Base-by-base conservation (phyloP, 2,113 vertebrate genomes). In the Carassius gibelio region DNA sequence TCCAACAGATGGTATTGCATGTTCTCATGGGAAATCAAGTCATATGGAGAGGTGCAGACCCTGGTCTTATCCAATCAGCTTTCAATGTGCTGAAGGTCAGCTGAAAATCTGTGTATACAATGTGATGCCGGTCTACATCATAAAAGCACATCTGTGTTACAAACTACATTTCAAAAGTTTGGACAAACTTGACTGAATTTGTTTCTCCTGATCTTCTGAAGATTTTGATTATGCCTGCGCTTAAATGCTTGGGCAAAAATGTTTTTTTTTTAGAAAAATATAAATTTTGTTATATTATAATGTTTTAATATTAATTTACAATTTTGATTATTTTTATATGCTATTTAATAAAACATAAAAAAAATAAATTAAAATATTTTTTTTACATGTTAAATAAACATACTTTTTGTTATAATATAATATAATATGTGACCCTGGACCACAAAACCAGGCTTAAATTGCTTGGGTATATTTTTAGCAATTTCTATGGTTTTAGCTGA, bases 11-110 rank as follows among this genome's bases (percentile, higher is more conserved):
- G 88, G 96, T 96, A 36, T 99, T 98, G 98, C 98, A 99, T 0
- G 97, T 99, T 78, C 96, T 99, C 83, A 99, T 99, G 98, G 98
- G 98, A 88, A 99, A 99, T 90, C 98, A 99, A 90, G 97, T 99
- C 84, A 97, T 99, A 91, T 99, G 97, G 97, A 97, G 96, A 91
- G 95, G 97, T 0, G 91, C 93, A 30, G 96, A 98, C 13, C 81
- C 84, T 17, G 94, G 95, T 42, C 96, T 99, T 15, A 97, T 99
- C 88, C 97, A 97, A 23, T 99, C 98, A 52, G 98, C 97, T 17
- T 99, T 99, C 50, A 95, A 93, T 0, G 95, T 98, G 75, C 95
- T 99, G 10, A 96, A 96, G 96, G 98, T 99, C 88, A 87, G 89
- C 64, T 62, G 9, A 71, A 9, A 0, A 71, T 1, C 4, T 74